Percentiles rank a stretch among this genome's conserved stretches.
Evolutionary conservation across 2,888 invertebrate species (phyloP).

Genomic region (Lasius platythorax): DNA sequence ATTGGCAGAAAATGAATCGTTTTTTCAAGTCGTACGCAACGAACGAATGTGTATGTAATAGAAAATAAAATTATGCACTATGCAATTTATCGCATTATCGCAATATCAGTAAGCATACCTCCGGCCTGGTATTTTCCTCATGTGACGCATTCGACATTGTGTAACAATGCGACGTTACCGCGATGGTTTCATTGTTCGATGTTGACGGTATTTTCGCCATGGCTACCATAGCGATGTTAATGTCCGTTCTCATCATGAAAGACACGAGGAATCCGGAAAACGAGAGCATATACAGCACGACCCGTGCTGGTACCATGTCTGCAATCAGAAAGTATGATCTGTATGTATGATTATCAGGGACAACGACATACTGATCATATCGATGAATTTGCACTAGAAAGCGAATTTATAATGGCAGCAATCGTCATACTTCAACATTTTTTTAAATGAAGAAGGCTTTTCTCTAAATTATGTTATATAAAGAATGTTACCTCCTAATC

Average conservation of each 20-base stretch:
- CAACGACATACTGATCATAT: neutral
- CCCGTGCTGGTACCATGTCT: constrained; percentile 90
- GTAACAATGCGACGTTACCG: constrained; percentile 80
- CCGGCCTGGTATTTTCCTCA: constrained; percentile 62
- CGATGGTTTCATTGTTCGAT: constrained; percentile 63
- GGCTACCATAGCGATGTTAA: constrained; percentile 90
- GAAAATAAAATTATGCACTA: constrained; percentile 10
- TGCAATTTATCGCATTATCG: constrained; percentile 5
- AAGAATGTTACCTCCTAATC: constrained; percentile 69
- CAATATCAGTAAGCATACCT: constrained; percentile 65
- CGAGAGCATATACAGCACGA: constrained; percentile 90
- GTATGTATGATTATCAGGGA: neutral
- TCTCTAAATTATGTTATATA: neutral
- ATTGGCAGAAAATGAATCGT: neutral
- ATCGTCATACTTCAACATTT: neutral
- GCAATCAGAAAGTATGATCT: constrained; percentile 28
- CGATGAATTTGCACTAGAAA: neutral
- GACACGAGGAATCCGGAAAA: constrained; percentile 92
- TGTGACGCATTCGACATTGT: constrained; percentile 70
- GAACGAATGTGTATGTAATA: neutral
- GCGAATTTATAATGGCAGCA: neutral
- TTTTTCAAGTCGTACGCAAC: neutral
- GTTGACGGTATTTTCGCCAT: constrained; percentile 87
- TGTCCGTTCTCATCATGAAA: constrained; percentile 92
- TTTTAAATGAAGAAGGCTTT: neutral